A percentile compares a stretch with the other conserved stretches of the same genome.
phyloP scores from a whole-genome alignment of 92 coral and sea anemone species.

The Phenganax marumi region DNA sequence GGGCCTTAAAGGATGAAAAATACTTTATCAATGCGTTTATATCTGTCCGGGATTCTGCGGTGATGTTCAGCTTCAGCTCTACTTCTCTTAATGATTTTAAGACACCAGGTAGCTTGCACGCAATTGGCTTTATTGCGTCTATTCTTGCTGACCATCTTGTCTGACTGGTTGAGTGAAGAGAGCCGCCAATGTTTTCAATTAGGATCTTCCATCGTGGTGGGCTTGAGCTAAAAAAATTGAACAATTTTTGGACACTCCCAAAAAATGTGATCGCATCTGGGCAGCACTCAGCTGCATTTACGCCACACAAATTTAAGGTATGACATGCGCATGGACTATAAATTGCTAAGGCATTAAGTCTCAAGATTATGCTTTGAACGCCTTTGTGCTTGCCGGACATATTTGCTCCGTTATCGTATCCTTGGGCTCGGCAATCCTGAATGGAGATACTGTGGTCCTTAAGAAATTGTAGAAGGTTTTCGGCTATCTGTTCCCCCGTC shows the following conservation, averaged over 20 bases:
- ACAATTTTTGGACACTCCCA: too few species aligned
- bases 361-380: slow-evolving; percentile 8
- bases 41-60: slow-evolving; percentile 9
- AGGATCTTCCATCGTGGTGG: too few species aligned
- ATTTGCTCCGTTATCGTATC: slow-evolving; percentile 20
- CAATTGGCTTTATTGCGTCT: not conserved
- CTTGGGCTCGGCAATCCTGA: slow-evolving; percentile 10
- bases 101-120: slow-evolving; percentile 1
- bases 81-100: not conserved
- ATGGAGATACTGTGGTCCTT: not conserved
- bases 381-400: slow-evolving; percentile 18
- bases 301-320: too few species aligned
- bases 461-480: slow-evolving; percentile 11
- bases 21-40: not conserved
- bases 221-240: too few species aligned
- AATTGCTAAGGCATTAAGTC: not conserved
- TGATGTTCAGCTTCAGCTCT: not conserved
- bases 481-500: slow-evolving; percentile 23
- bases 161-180: too few species aligned
- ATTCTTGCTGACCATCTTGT: not conserved
- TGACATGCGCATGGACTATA: too few species aligned
- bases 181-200: too few species aligned
- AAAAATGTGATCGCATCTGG: too few species aligned
- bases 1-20: too few species aligned
- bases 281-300: too few species aligned